A percentile compares a stretch with the other conserved stretches of the same genome.
phyloP scores from a whole-genome alignment of 2,797 vertebrate species.

The Streptopelia turtur region DNA sequence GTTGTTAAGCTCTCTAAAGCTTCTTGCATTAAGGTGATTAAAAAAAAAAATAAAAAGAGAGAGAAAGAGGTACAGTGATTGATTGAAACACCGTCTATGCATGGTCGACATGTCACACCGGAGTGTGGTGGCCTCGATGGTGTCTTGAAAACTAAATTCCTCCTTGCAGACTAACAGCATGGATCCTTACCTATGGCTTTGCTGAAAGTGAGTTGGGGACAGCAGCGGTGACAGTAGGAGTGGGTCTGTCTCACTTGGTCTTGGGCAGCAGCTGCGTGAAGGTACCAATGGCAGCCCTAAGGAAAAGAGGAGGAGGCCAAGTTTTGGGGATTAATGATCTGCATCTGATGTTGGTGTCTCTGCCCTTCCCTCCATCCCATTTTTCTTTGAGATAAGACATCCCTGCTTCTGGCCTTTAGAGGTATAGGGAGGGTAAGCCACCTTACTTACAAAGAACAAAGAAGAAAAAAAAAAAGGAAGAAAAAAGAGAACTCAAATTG shows the following conservation, averaged over 20 bases:
- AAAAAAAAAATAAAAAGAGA: background rate
- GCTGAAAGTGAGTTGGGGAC: background rate
- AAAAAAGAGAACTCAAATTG: background rate
- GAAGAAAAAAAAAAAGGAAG: background rate
- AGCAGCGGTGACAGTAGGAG: slow-evolving; percentile 1
- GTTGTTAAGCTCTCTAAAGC: slow-evolving; percentile 45
- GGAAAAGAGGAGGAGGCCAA: background rate
- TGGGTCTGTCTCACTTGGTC: background rate
- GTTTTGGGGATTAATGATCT: background rate
- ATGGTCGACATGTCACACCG: background rate
- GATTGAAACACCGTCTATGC: background rate
- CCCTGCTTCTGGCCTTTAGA: background rate
- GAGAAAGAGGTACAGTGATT: background rate
- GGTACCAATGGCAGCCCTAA: slow-evolving; percentile 17
- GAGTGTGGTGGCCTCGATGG: background rate
- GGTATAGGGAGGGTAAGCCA: background rate
- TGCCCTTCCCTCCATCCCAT: background rate
- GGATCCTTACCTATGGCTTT: background rate
- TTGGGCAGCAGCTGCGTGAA: background rate
- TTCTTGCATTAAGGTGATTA: slow-evolving; percentile 54
- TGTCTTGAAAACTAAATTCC: slow-evolving; percentile 1
- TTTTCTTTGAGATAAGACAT: background rate
- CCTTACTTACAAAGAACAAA: background rate
- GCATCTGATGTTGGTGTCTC: background rate
- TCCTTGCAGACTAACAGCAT: background rate